Evolutionary conservation across 2,888 invertebrate species (phyloP).

Genomic region (Cordilura impudica): DNA sequence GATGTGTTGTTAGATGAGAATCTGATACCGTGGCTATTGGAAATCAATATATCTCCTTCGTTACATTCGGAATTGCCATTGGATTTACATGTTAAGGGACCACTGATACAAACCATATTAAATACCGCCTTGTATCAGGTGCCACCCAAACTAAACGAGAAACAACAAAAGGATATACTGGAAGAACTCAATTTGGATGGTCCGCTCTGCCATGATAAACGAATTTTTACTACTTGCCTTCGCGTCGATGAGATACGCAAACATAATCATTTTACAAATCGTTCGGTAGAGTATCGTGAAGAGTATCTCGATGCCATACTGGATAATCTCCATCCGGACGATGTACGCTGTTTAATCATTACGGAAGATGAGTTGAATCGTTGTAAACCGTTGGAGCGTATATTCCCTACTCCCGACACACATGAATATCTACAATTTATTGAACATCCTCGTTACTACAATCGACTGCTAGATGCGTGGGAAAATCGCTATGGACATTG

Average conservation of each 20-base stretch:
- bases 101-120: constrained; percentile 91
- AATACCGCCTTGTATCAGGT: constrained; percentile 94
- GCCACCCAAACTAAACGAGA: constrained; percentile 75
- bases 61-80: constrained; percentile 91
- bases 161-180: constrained; percentile 75
- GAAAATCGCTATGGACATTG: constrained; percentile 86
- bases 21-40: constrained; percentile 95
- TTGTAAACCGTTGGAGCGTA: constrained; percentile 84
- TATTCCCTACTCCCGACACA: constrained; percentile 89
- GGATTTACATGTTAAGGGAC: constrained; percentile 95
- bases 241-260: constrained; percentile 84
- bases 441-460: constrained; percentile 92
- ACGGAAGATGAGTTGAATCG: constrained; percentile 92
- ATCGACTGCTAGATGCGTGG: constrained; percentile 95
- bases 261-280: constrained; percentile 76
- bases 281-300: constrained; percentile 74
- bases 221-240: constrained; percentile 84
- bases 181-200: constrained; percentile 74
- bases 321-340: constrained; percentile 92
- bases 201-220: constrained; percentile 83
- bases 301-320: constrained; percentile 88
- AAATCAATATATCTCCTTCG: constrained; percentile 96
- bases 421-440: constrained; percentile 89
- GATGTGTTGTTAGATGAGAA: constrained; percentile 95
- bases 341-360: constrained; percentile 89